Evolutionary conservation across 1,140 invertebrate species (phyloP), one percentile per base, ranked within the genome.

Genomic region (Ctenoplectra terminalis): DNA sequence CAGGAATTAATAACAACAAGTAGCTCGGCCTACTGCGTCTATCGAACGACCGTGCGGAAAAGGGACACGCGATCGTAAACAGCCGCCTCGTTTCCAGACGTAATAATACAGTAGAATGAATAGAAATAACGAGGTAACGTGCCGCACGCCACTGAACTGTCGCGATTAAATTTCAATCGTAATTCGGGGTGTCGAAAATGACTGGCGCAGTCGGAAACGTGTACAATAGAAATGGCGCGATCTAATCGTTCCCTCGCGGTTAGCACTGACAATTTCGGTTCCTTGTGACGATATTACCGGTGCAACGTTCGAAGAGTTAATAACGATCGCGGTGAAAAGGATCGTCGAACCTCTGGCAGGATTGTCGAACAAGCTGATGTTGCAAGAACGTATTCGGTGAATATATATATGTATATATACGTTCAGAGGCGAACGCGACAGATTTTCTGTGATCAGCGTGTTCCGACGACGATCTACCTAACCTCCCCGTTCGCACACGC

Each of bases 351-450:
- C 6, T 34, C 58, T n/a, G 17, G 29, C 8, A 43, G 52, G 73
- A 50, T 67, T 73, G 23, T 71, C 84, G 40, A 74, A 83, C 61
- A 72, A 87, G 76, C 85, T 83, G 84, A 86, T 80, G 61, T 40
- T 76, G 85, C 85, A 86, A 34, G 71, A 87, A 86, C n/a, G 61
- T 82, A 82, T 73, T 78, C 56, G 69, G 46, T 69, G 78, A 74
- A 85, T 85, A 82, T 50, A 52, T 77, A 85, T 79, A 73, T 84
- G 56, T 60, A 31, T n/a, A n/a, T n/a, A n/a, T n/a, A n/a, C 6
- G 8, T 15, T 71, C n/a, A 66, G 40, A 40, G 37, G 46, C 61
- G 46, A 76, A 71, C 31, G 75, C 75, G 60, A 76, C 74, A 80
- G 81, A 60, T 86, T 87, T 84, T 86, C 64, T 52, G 23, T 46